A percentile compares a stretch with the other conserved stretches of the same genome.
Conservation (phyloP, 2,797 vertebrate genomes). For the Denticeps clupeoides region DNA sequence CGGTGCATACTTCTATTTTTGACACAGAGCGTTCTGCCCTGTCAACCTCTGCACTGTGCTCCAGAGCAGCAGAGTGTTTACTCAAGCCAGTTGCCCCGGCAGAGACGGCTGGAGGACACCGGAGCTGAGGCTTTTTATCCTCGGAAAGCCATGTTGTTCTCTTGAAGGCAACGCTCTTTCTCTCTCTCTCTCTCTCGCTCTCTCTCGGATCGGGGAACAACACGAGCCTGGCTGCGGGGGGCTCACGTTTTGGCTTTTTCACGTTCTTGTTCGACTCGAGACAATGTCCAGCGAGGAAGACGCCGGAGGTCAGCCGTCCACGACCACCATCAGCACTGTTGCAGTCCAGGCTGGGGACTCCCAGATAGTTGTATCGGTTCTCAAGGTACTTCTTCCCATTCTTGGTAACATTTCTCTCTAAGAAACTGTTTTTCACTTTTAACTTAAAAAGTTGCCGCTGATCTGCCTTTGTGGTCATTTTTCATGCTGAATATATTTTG, state of each 20-base stretch:
- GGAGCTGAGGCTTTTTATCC: not conserved
- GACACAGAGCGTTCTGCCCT: slow-evolving; percentile 66
- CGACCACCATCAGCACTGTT: slow-evolving; percentile 77
- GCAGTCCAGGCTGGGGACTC: slow-evolving; percentile 75
- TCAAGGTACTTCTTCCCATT: slow-evolving; percentile 63
- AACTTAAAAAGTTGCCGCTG: too few relatives aligned
- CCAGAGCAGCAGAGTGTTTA: slow-evolving; percentile 35
- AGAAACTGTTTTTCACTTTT: not conserved
- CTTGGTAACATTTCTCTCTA: not conserved
- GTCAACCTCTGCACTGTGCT: slow-evolving; percentile 50
- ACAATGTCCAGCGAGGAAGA: slow-evolving; percentile 51
- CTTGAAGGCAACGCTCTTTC: not conserved
- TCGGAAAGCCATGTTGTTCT: not conserved
- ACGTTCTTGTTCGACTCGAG: slow-evolving; percentile 18
- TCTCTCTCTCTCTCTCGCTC: not conserved
- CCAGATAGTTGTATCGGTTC: slow-evolving; percentile 67
- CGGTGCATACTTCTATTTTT: slow-evolving; percentile 76
- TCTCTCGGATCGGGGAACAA: not conserved
- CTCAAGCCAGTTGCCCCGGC: slow-evolving; percentile 19
- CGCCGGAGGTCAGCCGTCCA: slow-evolving; percentile 44
- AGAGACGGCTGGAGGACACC: slow-evolving; percentile 13
- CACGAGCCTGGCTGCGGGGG: not conserved
- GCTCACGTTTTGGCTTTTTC: slow-evolving; percentile 1
- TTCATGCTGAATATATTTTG: too few relatives aligned
- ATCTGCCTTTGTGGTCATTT: too few relatives aligned